Base-by-base conservation (phyloP, 2,888 invertebrate genomes). In the Sinhomidia bicolor region DNA sequence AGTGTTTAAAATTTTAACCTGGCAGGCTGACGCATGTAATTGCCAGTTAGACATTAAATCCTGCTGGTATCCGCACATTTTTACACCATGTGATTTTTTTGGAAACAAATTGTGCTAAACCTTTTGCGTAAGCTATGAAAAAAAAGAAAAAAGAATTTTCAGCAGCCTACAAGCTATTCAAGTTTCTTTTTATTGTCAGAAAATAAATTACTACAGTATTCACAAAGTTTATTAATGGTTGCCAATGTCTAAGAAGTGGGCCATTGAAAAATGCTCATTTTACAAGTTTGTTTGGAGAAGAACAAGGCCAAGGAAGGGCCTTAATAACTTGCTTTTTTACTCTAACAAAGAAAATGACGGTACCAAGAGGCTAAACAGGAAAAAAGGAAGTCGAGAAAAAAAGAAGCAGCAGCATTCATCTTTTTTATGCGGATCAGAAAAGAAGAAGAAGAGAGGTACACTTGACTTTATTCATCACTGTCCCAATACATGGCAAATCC, bases 1-100 rank as follows among this genome's bases (percentile, higher is more conserved):
- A 62, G 29, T 62, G 62, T 62, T 62, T 62, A 62, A 29, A 62
- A 62, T 12, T 20, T 26, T 57, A 62, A 62, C 29, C n/a, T 62
- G 62, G 9, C 29, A 62, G 62, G 26, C 29, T 62, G 62, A 62
- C 62, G 62, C 10, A 29, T 62, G 62, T 26, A n/a, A 62, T 26
- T 57, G 57, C 57, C 57, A 51, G 14, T n/a, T 23, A 57, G 62
- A 5, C 62, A 62, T 29, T 62, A 26, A n/a, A 62, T 62, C n/a
- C n/a, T n/a, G 29, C 26, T 23, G 62, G 29, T 29, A 62, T 29
- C 26, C 36, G 3, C 36, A 36, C 36, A n/a, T 60, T 7, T 9
- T 1, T 3, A 62, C 26, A 62, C 29, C 62, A 29, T 29, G 12
- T 10, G 62, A 26, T 62, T 29, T 29, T 14, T n/a, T n/a, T n/a